Conservation (phyloP, 2,113 vertebrate genomes). For the Rhadina sibilatrix region DNA sequence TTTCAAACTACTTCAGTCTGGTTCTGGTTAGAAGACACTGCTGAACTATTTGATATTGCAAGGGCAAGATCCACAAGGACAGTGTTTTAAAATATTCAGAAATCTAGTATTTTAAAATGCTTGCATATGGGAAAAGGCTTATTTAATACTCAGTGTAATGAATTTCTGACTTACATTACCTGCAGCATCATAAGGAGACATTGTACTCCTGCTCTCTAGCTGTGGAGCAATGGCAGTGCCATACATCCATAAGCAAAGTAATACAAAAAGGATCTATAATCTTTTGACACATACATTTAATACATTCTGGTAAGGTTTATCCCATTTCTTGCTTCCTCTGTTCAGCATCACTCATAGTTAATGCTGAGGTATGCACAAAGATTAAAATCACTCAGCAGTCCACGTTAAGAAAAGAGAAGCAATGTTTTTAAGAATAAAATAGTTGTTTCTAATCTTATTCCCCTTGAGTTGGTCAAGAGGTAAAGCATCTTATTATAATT, state of each 20-base stretch:
- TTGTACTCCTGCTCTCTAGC: background rate
- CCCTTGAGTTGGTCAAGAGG: background rate
- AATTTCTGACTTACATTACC: conserved; percentile 5
- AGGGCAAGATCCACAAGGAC: background rate
- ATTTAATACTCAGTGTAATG: background rate
- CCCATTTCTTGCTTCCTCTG: background rate
- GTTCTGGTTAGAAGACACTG: background rate
- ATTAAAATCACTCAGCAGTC: background rate
- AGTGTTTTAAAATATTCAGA: conserved; percentile 19
- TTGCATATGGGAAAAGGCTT: background rate
- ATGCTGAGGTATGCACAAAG: background rate
- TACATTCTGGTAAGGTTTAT: background rate
- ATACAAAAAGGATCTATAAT: conserved; percentile 3
- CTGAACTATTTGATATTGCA: background rate
- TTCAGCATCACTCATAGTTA: background rate
- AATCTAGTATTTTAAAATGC: background rate
- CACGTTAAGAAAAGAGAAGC: background rate
- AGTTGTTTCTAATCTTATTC: background rate
- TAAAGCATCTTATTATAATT: background rate
- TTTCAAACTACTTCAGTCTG: background rate
- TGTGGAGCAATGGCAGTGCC: background rate
- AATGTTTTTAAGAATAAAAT: background rate
- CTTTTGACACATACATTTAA: background rate
- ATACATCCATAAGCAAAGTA: background rate
- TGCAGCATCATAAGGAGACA: background rate